A percentile compares a stretch with the other conserved stretches of the same genome.
phyloP scores from a whole-genome alignment of 2,797 vertebrate species.

The Arctocebus calabarensis region DNA sequence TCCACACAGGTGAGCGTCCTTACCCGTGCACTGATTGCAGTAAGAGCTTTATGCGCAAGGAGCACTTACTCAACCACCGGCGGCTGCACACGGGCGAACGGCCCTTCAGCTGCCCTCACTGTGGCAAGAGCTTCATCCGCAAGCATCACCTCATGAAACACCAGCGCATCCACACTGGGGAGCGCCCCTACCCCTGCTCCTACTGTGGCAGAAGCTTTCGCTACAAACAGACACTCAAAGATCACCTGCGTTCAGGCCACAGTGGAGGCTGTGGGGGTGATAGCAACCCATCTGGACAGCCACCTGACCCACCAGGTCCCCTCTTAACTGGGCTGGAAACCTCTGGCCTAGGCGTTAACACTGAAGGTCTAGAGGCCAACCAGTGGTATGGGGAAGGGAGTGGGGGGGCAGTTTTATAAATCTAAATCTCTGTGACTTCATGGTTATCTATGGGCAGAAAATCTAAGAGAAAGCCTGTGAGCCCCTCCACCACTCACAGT shows the following conservation, averaged over 20 bases:
- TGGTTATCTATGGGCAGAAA: neutral
- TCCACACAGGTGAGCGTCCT: conserved; percentile 86
- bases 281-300: conserved; percentile 27
- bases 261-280: conserved; percentile 47
- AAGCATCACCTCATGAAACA: conserved; percentile 87
- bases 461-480: neutral
- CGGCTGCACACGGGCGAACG: conserved; percentile 86
- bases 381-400: conserved; percentile 78
- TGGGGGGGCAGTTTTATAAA: conserved; percentile 64
- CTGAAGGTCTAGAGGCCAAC: conserved; percentile 67
- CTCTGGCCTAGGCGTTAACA: conserved; percentile 47
- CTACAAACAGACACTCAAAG: conserved; percentile 83
- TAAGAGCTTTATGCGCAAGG: conserved; percentile 88
- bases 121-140: conserved; percentile 86
- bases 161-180: conserved; percentile 85
- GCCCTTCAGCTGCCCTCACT: conserved; percentile 85
- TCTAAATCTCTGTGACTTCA: neutral
- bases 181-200: conserved; percentile 81
- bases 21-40: conserved; percentile 87
- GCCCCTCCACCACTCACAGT: neutral
- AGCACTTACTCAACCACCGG: conserved; percentile 87
- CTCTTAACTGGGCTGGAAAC: conserved; percentile 63
- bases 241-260: conserved; percentile 77
- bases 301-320: conserved; percentile 64
- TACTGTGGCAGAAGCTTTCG: conserved; percentile 81